Evolutionary conservation across 2,888 invertebrate species (phyloP), one percentile per base, ranked within the genome.

Genomic region (Empis stercorea): DNA sequence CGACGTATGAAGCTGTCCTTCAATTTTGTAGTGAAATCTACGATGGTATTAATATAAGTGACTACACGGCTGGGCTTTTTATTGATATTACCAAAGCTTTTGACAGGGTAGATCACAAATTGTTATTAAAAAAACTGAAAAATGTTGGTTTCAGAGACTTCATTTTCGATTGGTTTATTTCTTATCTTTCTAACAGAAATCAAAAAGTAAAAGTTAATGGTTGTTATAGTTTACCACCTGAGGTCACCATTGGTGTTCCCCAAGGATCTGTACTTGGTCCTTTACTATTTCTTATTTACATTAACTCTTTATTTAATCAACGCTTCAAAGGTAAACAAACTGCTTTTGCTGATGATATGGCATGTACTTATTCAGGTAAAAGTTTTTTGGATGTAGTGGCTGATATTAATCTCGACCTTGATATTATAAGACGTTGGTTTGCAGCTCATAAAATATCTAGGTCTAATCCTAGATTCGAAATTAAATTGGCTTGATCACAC

Each of bases 381-480:
- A 45, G 16, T 17, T n/a, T 14, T 10, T 20, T 39, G 30, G 42
- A 47, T 23, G 36, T 37, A 16, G 30, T 49, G 4, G 1, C 15
- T 11, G 41, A 43, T 11, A 44, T 41, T 40, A 20, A 44, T 11
- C 30, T 20, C 15, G 46, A 49, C 30, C 11, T 46, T 11, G 14
- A 49, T 36, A 34, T 37, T 4, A 10, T 46, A 39, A 32, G 48
- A 30, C n/a, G 13, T 10, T 49, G 43, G 48, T 40, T 42, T 41
- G 16, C 46, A 36, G 27, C 15, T 11, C 46, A 49, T 16, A 43
- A 36, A 36, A 36, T n/a, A 36, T 36, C 11, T 36, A n/a, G 36
- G 36, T 36, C 5, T 10, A n/a, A 6, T 36, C 11, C 10, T 10
- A 13, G 36, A 30, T n/a, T 30, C 30, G 10, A 30, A 30, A 7